Evolutionary conservation across 2,888 invertebrate genomes (phyloP).

Genomic region (Pollenia griseotomentosa): DNA sequence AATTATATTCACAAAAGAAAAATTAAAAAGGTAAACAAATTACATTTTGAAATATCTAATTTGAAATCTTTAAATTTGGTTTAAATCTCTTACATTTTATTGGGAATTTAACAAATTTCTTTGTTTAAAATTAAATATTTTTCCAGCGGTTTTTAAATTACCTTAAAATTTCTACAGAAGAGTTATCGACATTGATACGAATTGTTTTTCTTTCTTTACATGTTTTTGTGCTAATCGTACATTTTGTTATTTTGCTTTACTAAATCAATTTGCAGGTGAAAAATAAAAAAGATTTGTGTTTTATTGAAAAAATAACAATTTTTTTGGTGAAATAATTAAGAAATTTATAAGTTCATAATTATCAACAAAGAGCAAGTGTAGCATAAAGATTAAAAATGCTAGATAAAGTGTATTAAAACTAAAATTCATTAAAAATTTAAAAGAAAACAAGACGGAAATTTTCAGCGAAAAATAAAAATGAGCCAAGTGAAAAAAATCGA

Average conservation of each 20-base stretch:
- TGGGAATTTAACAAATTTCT: neutral
- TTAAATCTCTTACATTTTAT: no score
- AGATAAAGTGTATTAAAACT: slow-evolving; percentile 51
- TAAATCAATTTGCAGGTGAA: slow-evolving; percentile 63
- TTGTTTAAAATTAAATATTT: neutral
- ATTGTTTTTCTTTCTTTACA: slow-evolving; percentile 58
- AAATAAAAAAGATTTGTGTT: slow-evolving; percentile 41
- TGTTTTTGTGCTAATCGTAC: slow-evolving; percentile 57
- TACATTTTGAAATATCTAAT: no score
- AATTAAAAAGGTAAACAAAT: no score
- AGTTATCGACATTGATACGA: slow-evolving; percentile 28
- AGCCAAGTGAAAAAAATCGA: slow-evolving; percentile 58
- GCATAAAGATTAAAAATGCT: slow-evolving; percentile 51
- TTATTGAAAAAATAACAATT: slow-evolving; percentile 15
- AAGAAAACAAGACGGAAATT: slow-evolving; percentile 16
- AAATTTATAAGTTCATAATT: slow-evolving; percentile 32
- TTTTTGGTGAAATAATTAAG: slow-evolving; percentile 22
- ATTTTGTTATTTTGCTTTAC: slow-evolving; percentile 63
- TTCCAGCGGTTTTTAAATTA: neutral
- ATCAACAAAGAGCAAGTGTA: slow-evolving; percentile 56
- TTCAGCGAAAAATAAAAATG: slow-evolving; percentile 17
- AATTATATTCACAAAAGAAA: no score
- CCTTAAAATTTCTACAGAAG: neutral
- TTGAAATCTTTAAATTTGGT: no score
- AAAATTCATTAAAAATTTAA: slow-evolving; percentile 17